These are phyloP conservation scores for Hyles vespertilio DNA, from an alignment of 1,140 invertebrate genomes.

Conservation along the genomic window DNA sequence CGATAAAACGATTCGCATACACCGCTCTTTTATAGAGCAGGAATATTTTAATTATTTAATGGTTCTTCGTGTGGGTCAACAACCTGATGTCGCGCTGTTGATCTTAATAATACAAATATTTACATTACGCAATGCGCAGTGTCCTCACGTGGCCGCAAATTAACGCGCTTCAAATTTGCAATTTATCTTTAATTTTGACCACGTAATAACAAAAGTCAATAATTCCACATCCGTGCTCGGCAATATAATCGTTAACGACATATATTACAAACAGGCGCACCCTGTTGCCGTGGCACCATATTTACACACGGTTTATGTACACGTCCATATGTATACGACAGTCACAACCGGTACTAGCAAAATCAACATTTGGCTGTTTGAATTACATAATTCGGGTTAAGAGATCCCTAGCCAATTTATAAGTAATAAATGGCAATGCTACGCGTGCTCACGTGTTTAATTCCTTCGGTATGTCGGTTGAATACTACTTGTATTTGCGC, in stretches of 20 bases:
- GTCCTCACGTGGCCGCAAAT: neutral
- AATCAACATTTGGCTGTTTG: conserved; percentile 44
- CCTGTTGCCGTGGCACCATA: conserved; percentile 37
- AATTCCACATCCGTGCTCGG: conserved; percentile 33
- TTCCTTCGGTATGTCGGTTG: too few species aligned
- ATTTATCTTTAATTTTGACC: conserved; percentile 24
- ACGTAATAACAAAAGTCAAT: conserved; percentile 37
- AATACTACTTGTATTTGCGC: too few species aligned
- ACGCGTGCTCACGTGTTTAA: neutral
- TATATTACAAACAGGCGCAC: conserved; percentile 50
- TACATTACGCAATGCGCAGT: conserved; percentile 5
- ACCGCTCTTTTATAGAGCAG: conserved; percentile 39
- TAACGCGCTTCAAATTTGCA: neutral
- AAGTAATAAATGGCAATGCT: neutral
- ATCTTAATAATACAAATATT: conserved; percentile 12
- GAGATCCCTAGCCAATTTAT: conserved; percentile 27
- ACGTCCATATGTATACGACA: conserved; percentile 30
- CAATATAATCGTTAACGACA: conserved; percentile 39
- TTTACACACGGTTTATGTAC: conserved; percentile 27
- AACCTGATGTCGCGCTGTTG: conserved; percentile 18
- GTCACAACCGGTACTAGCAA: conserved; percentile 33
- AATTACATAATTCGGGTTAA: conserved; percentile 56
- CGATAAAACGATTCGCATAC: conserved; percentile 45
- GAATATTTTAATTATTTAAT: conserved; percentile 36
- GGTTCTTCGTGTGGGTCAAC: conserved; percentile 17